Conservation (phyloP, 2,797 vertebrate species). For the Falco rusticolus region DNA sequence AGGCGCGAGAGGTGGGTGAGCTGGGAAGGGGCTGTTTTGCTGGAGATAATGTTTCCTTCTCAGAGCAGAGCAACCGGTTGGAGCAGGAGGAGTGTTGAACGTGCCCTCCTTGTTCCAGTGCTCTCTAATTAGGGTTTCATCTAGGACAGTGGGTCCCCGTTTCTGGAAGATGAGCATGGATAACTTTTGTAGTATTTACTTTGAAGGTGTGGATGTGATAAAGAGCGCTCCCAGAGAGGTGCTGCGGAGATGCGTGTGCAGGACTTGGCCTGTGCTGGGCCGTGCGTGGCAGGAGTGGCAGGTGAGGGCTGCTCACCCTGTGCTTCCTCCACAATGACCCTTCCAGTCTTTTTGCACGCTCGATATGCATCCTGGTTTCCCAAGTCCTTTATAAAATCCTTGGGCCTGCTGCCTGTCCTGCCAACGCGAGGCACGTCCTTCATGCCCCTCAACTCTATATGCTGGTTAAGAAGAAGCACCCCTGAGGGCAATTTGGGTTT, state of each 20-base stretch:
- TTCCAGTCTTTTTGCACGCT: neutral
- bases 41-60: neutral
- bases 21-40: neutral
- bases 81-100: neutral
- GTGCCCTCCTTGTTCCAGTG: fast-evolving
- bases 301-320: neutral
- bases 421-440: fast-evolving
- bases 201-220: neutral
- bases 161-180: neutral
- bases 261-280: fast-evolving
- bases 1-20: neutral
- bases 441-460: neutral
- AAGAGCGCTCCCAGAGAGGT: neutral
- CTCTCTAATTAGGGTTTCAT: neutral
- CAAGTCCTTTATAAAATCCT: neutral
- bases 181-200: neutral
- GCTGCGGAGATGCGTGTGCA: fast-evolving
- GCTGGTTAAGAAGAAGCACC: neutral
- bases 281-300: neutral
- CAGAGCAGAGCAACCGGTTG: neutral
- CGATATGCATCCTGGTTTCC: fast-evolving
- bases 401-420: neutral
- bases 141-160: neutral
- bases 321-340: fast-evolving
- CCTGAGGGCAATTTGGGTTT: fast-evolving